Evolutionary conservation across 2,797 vertebrate species (phyloP), one percentile per base, ranked within the genome.

Genomic region (Takifugu ocellatus): DNA sequence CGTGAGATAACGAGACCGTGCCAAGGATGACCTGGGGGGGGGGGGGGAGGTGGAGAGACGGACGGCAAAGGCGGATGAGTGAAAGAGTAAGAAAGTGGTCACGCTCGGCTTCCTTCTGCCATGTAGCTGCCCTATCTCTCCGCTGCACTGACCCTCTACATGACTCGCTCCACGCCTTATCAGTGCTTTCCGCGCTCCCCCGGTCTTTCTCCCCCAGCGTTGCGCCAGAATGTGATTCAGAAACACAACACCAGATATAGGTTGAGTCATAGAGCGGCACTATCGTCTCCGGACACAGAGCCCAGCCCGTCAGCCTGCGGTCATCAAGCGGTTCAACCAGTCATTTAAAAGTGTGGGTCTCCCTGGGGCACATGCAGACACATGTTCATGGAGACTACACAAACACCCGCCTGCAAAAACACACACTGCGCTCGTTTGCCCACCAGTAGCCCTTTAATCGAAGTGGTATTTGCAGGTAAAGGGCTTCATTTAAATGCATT

Each of bases 401-500:
- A 45, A 57, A 51, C 17, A 67, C 15, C 29, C 36, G 42, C 53
- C 49, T 9, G 16, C 47, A 33, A 57, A 48, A 50, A 60, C 39
- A 61, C 56, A 61, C 61, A 68, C 69, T 33, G 54, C 60, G 66
- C 70, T 29, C 66, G 55, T 39, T 59, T 6, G 43, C 49, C 27
- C 46, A 52, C 72, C 59, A 60, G 50, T 2, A 27, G 61, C 62
- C 21, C 56, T 72, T 78, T 84, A 84, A 85, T 82, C 82, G 68
- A 79, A 83, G 71, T 57, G 61, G 54, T 59, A 61, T 62, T 69
- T 68, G 70, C 70, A 85, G 77, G 80, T 84, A 79, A 82, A 75
- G 76, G 71, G 68, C 68, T 80, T 82, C 52, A 81, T 86, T 84
- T 82, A 75, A 75, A 88, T 84, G 80, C 67, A 72, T 78, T 77